These are phyloP conservation scores for Gymnothorax reevesii DNA, from an alignment of 2,797 vertebrate species.

Conservation along the genomic window DNA sequence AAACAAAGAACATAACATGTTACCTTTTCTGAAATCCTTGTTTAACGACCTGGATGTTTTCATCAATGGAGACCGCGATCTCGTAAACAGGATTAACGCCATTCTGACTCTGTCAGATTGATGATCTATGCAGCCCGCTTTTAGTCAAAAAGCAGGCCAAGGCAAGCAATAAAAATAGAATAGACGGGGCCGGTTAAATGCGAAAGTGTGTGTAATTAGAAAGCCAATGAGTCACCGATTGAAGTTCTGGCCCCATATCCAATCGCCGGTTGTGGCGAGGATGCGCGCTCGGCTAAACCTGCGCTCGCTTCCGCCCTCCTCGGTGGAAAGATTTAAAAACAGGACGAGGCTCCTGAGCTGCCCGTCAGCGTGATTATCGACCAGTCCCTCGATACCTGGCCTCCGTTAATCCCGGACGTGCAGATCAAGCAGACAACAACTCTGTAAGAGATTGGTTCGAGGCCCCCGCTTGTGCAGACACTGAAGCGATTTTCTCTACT, in stretches of 20 bases:
- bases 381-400: background rate
- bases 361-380: background rate
- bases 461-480: background rate
- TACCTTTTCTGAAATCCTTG: conserved; percentile 71
- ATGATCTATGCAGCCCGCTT: conserved; percentile 25
- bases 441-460: background rate
- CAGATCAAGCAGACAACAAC: background rate
- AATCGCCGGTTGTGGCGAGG: conserved; percentile 35
- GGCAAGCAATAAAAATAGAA: conserved; percentile 7
- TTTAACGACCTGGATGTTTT: conserved; percentile 74
- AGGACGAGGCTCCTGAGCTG: background rate
- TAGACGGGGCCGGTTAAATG: conserved; percentile 29
- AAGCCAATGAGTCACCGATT: conserved; percentile 12
- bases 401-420: background rate
- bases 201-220: conserved; percentile 6
- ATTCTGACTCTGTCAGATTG: conserved; percentile 57
- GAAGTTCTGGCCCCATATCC: conserved; percentile 58
- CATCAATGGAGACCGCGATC: conserved; percentile 69
- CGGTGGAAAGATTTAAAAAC: conserved; percentile 10
- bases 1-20: conserved; percentile 43
- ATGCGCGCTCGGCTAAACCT: background rate
- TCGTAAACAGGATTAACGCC: conserved; percentile 79
- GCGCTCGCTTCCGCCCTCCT: background rate
- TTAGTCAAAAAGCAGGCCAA: background rate
- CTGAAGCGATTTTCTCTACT: background rate